Conservation (phyloP, 2,113 vertebrate genomes). For the Sceloporus undulatus region DNA sequence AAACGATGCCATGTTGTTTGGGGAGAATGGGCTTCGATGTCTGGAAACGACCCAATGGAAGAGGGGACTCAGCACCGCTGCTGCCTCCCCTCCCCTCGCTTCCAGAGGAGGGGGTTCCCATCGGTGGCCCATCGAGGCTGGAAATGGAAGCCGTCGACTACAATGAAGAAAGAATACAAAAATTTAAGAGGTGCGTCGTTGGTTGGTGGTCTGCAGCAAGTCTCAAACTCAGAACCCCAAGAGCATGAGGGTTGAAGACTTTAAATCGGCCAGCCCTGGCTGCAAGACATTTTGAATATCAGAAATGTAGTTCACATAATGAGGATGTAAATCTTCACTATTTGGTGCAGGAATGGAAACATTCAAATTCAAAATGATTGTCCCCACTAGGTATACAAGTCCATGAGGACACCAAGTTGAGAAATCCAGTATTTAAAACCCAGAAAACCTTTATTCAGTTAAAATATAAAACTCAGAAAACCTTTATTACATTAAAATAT, state of each 20-base stretch:
- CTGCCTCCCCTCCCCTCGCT: constrained; percentile 46
- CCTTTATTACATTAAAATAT: too few relatives aligned
- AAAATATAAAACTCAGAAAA: too few relatives aligned
- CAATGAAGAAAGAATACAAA: fast-evolving
- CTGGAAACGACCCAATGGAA: constrained; percentile 70
- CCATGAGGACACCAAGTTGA: too few relatives aligned
- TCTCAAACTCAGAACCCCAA: neutral
- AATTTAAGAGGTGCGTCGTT: neutral
- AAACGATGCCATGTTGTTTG: constrained; percentile 69
- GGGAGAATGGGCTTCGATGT: constrained; percentile 77
- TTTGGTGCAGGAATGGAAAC: too few relatives aligned
- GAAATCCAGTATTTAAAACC: too few relatives aligned
- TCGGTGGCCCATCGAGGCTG: constrained; percentile 49
- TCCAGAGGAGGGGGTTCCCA: constrained; percentile 42
- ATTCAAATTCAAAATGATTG: too few relatives aligned
- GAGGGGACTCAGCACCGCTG: constrained; percentile 65
- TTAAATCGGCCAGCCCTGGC: too few relatives aligned
- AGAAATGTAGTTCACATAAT: too few relatives aligned
- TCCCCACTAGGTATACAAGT: too few relatives aligned
- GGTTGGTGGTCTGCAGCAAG: neutral
- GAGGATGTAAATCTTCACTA: too few relatives aligned
- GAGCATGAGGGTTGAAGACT: neutral
- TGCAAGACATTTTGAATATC: too few relatives aligned
- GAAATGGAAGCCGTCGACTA: constrained; percentile 63
- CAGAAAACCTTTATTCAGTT: too few relatives aligned